phyloP scores from a whole-genome alignment of 2,113 vertebrate genomes.

The Psittacara wagleri region DNA sequence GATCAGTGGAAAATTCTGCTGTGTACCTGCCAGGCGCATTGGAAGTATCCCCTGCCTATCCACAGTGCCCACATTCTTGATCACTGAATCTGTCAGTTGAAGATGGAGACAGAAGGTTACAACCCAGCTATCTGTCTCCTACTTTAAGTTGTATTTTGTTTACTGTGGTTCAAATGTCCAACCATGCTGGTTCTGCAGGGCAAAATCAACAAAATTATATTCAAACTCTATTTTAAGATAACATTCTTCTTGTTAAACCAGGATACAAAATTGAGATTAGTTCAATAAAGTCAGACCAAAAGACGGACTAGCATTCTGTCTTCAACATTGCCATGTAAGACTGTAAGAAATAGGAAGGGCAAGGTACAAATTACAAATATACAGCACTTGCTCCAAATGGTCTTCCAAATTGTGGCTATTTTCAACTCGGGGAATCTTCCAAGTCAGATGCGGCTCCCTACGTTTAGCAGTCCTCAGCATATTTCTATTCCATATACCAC shows the following conservation, averaged over 20 bases:
- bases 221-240: neutral
- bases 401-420: neutral
- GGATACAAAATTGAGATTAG: neutral
- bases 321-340: neutral
- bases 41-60: neutral
- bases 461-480: neutral
- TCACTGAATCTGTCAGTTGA: neutral
- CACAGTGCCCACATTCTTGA: neutral
- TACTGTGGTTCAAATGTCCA: neutral
- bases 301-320: neutral
- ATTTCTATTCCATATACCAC: neutral
- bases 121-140: neutral
- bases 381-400: neutral
- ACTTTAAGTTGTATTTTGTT: neutral
- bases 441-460: neutral
- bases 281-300: neutral
- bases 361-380: neutral
- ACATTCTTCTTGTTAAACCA: neutral
- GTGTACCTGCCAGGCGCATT: neutral
- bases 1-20: neutral
- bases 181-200: neutral
- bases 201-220: neutral
- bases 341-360: neutral
- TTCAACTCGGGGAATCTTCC: neutral
- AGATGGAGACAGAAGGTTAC: neutral